phyloP scores from a whole-genome alignment of 92 coral and sea anemone species.

The Bergia sp. region DNA sequence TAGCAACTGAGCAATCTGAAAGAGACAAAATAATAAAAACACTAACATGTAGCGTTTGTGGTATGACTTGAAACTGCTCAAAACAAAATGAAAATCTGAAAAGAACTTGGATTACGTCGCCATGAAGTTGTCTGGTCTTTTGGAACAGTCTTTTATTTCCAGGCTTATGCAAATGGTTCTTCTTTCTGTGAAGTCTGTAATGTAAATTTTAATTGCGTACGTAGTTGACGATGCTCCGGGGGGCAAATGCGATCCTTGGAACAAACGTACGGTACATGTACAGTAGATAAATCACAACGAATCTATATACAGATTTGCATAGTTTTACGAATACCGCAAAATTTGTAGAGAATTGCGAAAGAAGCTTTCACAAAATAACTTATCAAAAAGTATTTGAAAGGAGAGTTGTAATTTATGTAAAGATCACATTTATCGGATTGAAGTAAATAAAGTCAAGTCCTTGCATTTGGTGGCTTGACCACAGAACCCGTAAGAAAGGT shows the following conservation, averaged over 20 bases:
- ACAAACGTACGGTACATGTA: not conserved
- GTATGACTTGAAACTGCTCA: not conserved
- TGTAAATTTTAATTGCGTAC: not conserved
- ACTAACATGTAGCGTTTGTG: not conserved
- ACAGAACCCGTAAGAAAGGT: not conserved
- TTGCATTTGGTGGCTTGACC: not conserved
- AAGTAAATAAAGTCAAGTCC: not conserved
- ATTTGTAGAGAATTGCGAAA: too few species aligned
- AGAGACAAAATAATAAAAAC: not conserved
- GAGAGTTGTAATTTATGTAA: not conserved
- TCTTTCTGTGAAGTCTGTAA: not conserved
- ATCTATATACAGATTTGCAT: not conserved
- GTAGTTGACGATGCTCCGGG: not conserved
- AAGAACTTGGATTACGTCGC: not conserved
- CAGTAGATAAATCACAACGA: not conserved
- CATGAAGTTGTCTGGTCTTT: too few species aligned
- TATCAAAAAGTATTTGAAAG: not conserved
- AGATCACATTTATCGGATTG: not conserved
- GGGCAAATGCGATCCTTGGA: not conserved
- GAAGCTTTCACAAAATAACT: not conserved
- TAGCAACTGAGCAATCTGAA: not conserved
- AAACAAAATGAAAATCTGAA: not conserved
- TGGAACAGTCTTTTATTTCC: not conserved
- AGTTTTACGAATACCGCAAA: not conserved
- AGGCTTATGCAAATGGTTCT: not conserved